Percentiles rank a stretch among this genome's conserved stretches.
These are phyloP conservation scores for Macropodus opercularis DNA, from an alignment of 2,797 vertebrate species.

Conservation along the genomic window DNA sequence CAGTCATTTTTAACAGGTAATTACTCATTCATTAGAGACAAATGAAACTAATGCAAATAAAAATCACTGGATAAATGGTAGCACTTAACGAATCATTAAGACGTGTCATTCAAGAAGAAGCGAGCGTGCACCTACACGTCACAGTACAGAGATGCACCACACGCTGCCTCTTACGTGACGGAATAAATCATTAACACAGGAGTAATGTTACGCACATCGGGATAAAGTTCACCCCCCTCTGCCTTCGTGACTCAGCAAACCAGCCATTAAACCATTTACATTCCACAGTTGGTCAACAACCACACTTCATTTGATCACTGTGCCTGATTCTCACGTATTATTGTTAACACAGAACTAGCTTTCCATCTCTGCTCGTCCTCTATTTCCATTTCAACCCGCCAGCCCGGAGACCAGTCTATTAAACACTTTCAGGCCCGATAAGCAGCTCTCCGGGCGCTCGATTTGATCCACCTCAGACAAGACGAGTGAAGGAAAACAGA, in stretches of 20 bases:
- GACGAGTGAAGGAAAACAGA: constrained; percentile 34
- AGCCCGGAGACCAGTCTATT: constrained; percentile 33
- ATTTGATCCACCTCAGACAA: constrained; percentile 51
- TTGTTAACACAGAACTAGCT: neutral
- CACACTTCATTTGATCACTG: neutral
- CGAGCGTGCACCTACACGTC: neutral
- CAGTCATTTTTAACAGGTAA: constrained; percentile 60
- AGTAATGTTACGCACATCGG: neutral
- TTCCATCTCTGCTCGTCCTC: constrained; percentile 4
- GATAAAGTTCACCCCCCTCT: constrained; percentile 49
- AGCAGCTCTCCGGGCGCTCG: constrained; percentile 31
- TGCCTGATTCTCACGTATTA: neutral
- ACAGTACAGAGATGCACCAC: neutral
- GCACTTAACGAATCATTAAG: constrained; percentile 45
- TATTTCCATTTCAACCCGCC: constrained; percentile 33
- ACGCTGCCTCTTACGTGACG: neutral
- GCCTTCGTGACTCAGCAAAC: constrained; percentile 26
- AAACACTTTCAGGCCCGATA: constrained; percentile 40
- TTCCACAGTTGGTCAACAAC: neutral
- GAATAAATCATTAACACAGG: constrained; percentile 62
- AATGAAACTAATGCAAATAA: constrained; percentile 51
- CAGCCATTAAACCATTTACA: neutral
- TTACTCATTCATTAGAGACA: constrained; percentile 61
- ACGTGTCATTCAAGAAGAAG: constrained; percentile 43
- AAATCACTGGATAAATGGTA: constrained; percentile 28